phyloP scores from a whole-genome alignment of 2,888 invertebrate genomes.

The Anoncus sp. region DNA sequence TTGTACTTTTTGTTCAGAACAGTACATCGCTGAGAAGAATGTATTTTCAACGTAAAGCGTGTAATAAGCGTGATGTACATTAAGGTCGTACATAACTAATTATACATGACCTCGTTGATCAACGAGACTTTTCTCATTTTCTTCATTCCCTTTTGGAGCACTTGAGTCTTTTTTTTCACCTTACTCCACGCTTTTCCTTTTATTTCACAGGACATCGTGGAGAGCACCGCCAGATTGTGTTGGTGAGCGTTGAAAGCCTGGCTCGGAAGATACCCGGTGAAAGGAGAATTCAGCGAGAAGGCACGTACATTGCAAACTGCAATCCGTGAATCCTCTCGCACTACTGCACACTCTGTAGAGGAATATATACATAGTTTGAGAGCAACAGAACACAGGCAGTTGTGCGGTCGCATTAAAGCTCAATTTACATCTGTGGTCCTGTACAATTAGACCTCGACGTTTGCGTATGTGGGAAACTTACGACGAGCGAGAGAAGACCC shows the following conservation, averaged over 20 bases:
- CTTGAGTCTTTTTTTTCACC: neutral
- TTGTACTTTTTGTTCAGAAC: neutral
- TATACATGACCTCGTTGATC: slow-evolving; percentile 15
- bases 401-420: slow-evolving; percentile 59
- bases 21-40: slow-evolving; percentile 3
- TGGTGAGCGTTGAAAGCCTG: too few species aligned
- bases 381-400: slow-evolving; percentile 8
- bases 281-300: slow-evolving; percentile 16
- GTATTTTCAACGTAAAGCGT: slow-evolving; percentile 19
- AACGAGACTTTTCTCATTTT: slow-evolving; percentile 21
- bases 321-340: slow-evolving; percentile 36
- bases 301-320: slow-evolving; percentile 34
- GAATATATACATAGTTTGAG: slow-evolving; percentile 2
- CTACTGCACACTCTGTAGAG: neutral
- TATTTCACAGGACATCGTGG: slow-evolving; percentile 1
- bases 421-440: slow-evolving; percentile 60
- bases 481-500: slow-evolving; percentile 22
- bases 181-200: neutral
- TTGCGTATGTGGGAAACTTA: slow-evolving; percentile 50
- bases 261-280: slow-evolving; percentile 18
- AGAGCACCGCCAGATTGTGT: neutral
- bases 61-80: slow-evolving; percentile 14
- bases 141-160: neutral
- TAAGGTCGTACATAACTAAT: slow-evolving; percentile 9
- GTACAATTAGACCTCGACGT: slow-evolving; percentile 52